phyloP scores from a whole-genome alignment of 2,888 invertebrate species.

The Parnassius smintheus region DNA sequence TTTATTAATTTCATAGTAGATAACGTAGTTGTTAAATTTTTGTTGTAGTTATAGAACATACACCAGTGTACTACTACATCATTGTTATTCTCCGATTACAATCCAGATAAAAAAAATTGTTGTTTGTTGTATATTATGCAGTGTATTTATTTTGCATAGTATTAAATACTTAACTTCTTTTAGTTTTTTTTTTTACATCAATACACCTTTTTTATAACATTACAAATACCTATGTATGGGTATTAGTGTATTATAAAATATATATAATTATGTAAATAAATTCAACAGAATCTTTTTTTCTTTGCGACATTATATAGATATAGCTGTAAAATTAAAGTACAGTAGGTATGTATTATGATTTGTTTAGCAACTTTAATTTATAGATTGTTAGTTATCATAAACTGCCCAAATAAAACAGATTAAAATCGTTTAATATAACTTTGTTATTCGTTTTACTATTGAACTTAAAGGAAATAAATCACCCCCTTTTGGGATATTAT shows the following conservation, averaged over 20 bases:
- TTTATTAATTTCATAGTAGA: conserved; percentile 14
- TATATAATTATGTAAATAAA: background rate
- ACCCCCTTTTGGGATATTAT: too few species aligned
- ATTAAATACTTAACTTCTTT: background rate
- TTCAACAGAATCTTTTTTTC: background rate
- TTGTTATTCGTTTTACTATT: background rate
- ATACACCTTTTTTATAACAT: too few species aligned
- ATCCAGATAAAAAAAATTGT: conserved; percentile 8
- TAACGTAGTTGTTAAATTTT: conserved; percentile 12
- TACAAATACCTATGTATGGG: too few species aligned
- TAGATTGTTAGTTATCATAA: conserved; percentile 6
- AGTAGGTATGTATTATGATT: conserved; percentile 10
- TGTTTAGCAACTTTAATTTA: conserved; percentile 9
- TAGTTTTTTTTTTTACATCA: too few species aligned
- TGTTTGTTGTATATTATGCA: conserved; percentile 16
- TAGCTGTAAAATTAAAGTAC: conserved; percentile 13
- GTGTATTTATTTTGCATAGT: conserved; percentile 17
- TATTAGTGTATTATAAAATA: too few species aligned
- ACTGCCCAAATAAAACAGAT: conserved; percentile 9
- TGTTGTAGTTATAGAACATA: conserved; percentile 5
- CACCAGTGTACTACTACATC: conserved; percentile 10
- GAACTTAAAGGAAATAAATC: background rate
- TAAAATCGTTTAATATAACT: conserved; percentile 21
- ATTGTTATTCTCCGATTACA: conserved; percentile 1
- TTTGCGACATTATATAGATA: background rate